Conservation (phyloP, 1,140 invertebrate genomes). For the Drosophila bipectinata region DNA sequence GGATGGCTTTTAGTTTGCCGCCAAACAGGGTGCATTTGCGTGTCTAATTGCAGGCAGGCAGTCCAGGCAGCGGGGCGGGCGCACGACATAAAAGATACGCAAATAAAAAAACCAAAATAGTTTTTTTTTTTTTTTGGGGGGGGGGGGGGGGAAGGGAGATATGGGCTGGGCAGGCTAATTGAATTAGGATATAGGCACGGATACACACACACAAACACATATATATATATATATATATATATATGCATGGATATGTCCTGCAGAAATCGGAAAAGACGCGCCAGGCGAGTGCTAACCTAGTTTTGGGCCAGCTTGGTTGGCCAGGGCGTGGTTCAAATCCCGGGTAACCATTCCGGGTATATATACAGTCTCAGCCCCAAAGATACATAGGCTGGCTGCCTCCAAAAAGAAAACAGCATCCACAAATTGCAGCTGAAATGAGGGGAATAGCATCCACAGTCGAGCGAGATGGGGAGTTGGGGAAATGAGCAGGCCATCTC, state of each 20-base stretch:
- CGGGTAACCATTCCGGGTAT: slow-evolving; percentile 61
- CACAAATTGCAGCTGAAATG: slow-evolving; percentile 19
- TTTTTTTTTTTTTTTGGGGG: background rate
- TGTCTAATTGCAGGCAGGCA: slow-evolving; percentile 56
- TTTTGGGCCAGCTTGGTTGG: slow-evolving; percentile 66
- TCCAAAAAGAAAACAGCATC: slow-evolving; percentile 6
- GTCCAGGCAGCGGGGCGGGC: slow-evolving; percentile 11
- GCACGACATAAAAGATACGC: slow-evolving; percentile 3
- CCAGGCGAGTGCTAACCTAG: slow-evolving; percentile 52
- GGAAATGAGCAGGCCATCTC: slow-evolving; percentile 25
- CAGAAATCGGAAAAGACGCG: slow-evolving; percentile 7
- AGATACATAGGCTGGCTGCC: slow-evolving; percentile 16
- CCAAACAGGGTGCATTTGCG: slow-evolving; percentile 74
- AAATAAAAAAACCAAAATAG: slow-evolving; percentile 5
- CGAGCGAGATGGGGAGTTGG: slow-evolving; percentile 19
- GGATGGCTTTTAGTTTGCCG: slow-evolving; percentile 61
- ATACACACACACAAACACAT: background rate
- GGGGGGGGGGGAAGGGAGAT: background rate
- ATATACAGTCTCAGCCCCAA: slow-evolving; percentile 6
- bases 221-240: no score
- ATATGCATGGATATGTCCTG: background rate
- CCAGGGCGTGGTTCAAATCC: slow-evolving; percentile 79
- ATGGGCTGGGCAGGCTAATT: background rate
- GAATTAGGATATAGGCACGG: background rate
- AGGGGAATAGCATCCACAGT: slow-evolving; percentile 62